A percentile compares a stretch with the other conserved stretches of the same genome.
Evolutionary conservation across 2,113 vertebrate genomes (phyloP).

Genomic region (Aleadryas rufinucha): DNA sequence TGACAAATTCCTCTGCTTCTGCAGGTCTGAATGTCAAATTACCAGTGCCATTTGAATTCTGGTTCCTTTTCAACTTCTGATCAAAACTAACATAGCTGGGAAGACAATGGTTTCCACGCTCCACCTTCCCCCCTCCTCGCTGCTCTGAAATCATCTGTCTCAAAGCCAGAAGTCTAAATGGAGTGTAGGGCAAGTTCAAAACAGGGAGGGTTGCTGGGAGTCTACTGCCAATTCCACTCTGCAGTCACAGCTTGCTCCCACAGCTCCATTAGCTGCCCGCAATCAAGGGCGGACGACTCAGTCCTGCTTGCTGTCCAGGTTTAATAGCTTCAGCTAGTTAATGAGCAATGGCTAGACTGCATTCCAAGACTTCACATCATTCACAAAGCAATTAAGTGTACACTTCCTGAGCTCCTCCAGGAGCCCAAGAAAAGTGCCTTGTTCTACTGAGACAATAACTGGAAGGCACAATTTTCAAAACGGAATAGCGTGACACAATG

Average conservation of each 20-base stretch:
- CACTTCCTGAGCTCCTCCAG: slow-evolving; percentile 46
- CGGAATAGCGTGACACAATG: neutral
- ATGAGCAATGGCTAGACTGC: slow-evolving; percentile 76
- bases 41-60: neutral
- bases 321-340: slow-evolving; percentile 81
- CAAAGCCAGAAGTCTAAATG: slow-evolving; percentile 4
- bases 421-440: neutral
- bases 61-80: neutral
- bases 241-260: slow-evolving; percentile 24
- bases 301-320: slow-evolving; percentile 67
- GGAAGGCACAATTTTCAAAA: neutral
- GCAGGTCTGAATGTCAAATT: slow-evolving; percentile 19
- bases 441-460: neutral
- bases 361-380: slow-evolving; percentile 77
- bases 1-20: neutral
- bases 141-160: slow-evolving; percentile 35
- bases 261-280: slow-evolving; percentile 29
- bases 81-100: neutral
- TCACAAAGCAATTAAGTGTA: slow-evolving; percentile 66
- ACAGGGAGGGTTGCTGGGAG: neutral
- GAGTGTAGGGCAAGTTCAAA: slow-evolving; percentile 36
- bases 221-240: slow-evolving; percentile 27
- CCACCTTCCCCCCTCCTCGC: fast-evolving
- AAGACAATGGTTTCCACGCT: neutral
- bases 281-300: slow-evolving; percentile 74